Percentiles rank a stretch among this genome's conserved stretches.
Evolutionary conservation across 2,797 vertebrate genomes (phyloP).

Genomic region (Sebastes goodei): DNA sequence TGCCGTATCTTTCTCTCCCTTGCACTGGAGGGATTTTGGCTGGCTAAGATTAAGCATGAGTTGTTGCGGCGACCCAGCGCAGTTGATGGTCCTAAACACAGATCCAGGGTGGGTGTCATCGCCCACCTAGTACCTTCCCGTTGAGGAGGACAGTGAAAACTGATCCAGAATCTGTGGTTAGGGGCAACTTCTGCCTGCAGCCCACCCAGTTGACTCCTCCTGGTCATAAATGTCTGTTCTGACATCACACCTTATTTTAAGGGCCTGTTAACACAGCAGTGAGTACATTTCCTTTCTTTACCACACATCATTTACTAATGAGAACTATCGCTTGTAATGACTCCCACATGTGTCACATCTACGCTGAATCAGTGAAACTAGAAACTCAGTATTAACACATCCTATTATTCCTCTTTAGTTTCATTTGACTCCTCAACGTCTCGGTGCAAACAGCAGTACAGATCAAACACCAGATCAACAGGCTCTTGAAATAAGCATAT

Average conservation of each 20-base stretch:
- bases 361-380: slow-evolving; percentile 32
- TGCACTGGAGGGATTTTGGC: slow-evolving; percentile 64
- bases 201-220: slow-evolving; percentile 73
- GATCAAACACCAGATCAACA: slow-evolving; percentile 59
- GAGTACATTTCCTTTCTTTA: slow-evolving; percentile 44
- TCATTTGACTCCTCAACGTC: slow-evolving; percentile 39
- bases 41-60: slow-evolving; percentile 68
- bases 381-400: slow-evolving; percentile 23
- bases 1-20: slow-evolving; percentile 62
- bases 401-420: slow-evolving; percentile 4
- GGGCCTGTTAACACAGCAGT: slow-evolving; percentile 77
- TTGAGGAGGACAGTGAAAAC: slow-evolving; percentile 42
- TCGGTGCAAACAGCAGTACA: slow-evolving; percentile 46
- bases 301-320: slow-evolving; percentile 63
- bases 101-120: slow-evolving; percentile 49
- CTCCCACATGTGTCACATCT: slow-evolving; percentile 47
- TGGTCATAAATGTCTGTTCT: slow-evolving; percentile 75
- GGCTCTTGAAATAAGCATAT: slow-evolving; percentile 79
- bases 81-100: slow-evolving; percentile 66
- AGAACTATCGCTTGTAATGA: slow-evolving; percentile 51
- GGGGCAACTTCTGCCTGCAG: slow-evolving; percentile 64
- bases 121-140: slow-evolving; percentile 29
- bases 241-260: slow-evolving; percentile 80
- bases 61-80: slow-evolving; percentile 60
- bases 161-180: slow-evolving; percentile 69